Base-by-base conservation (phyloP, 2,113 vertebrate genomes). In the Tychaedon coryphoeus region DNA sequence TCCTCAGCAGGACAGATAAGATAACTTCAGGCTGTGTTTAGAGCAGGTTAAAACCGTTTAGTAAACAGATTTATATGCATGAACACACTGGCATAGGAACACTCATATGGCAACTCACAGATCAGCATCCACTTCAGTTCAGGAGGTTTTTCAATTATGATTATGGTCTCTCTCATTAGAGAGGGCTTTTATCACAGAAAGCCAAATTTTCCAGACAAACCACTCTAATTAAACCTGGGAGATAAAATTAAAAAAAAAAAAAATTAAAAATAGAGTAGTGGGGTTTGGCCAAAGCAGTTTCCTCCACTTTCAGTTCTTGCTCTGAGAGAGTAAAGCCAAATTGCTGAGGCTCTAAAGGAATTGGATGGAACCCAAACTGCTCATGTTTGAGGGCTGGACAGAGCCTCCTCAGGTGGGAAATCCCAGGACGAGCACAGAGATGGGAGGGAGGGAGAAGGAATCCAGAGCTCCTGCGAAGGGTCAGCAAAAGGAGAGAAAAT, bases 21-120 rank as follows among this genome's bases (percentile, higher is more conserved):
- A 86, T 89, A 85, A 92, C 81, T 91, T 28, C 77, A 67, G 90
- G 90, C 77, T 94, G 84, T 54, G 56, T 36, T 94, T 43, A 19
- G 65, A 87, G 81, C 71, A 73, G 71, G 78, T 94, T 64, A 48
- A 92, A 95, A 36, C 9, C 75, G 29, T 91, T 89, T 81, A 69
- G 84, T 95, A 95, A 97, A 96, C 89, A 93, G 4, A 88, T 95
- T 96, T 92, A 79, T 79, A 83, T 79, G 64, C 81, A 58, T 58
- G 75, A 86, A 47, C 66, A 82, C 80, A 58, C 90, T 83, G 91
- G 82, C 82, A 71, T 10, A 36, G 56, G 62, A 80, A 47, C 54
- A 70, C 19, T 45, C 45, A 28, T 26, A n/a, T 9, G 48, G 73
- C 54, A 83, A 64, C 62, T 50, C 64, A n/a, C 5, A 53, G 43